Evolutionary conservation across 2,888 invertebrate species (phyloP).

Genomic region (Yponomeuta evonymella): DNA sequence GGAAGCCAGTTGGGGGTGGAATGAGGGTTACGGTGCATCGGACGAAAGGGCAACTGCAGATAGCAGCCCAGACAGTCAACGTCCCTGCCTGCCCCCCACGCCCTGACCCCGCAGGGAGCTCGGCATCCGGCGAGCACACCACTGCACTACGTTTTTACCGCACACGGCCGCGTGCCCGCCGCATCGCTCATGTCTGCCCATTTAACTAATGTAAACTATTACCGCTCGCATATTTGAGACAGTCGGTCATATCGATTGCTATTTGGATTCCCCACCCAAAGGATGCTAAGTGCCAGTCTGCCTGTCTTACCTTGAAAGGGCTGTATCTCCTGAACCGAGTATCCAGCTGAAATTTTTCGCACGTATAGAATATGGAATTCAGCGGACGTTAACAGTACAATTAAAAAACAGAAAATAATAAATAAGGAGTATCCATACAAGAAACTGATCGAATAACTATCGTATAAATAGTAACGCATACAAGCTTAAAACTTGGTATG

Average conservation of each 20-base stretch:
- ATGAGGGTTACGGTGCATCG: conserved; percentile 69
- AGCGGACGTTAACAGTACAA: no score
- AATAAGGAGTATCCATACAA: no score
- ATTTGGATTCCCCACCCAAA: no score
- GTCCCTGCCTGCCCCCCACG: conserved; percentile 49
- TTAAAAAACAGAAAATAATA: no score
- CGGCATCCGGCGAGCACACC: conserved; percentile 30
- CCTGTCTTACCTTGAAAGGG: no score
- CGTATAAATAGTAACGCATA: no score
- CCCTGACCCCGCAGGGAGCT: conserved; percentile 26
- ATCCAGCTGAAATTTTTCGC: not conserved
- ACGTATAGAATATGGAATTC: no score
- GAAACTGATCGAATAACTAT: no score
- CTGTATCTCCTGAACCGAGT: conserved; percentile 19
- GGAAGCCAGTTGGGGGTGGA: conserved; percentile 40
- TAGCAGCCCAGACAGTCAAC: conserved; percentile 74
- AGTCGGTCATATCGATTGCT: conserved; percentile 31
- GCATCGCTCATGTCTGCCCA: conserved; percentile 54
- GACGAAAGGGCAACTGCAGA: conserved; percentile 76
- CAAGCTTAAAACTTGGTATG: no score
- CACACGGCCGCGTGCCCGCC: conserved; percentile 30
- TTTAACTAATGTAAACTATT: conserved; percentile 61
- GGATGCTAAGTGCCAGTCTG: no score
- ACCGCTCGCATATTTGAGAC: conserved; percentile 61
- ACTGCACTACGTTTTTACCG: conserved; percentile 16